Evolutionary conservation across 2,797 vertebrate genomes (phyloP).

Genomic region (Huso huso): DNA sequence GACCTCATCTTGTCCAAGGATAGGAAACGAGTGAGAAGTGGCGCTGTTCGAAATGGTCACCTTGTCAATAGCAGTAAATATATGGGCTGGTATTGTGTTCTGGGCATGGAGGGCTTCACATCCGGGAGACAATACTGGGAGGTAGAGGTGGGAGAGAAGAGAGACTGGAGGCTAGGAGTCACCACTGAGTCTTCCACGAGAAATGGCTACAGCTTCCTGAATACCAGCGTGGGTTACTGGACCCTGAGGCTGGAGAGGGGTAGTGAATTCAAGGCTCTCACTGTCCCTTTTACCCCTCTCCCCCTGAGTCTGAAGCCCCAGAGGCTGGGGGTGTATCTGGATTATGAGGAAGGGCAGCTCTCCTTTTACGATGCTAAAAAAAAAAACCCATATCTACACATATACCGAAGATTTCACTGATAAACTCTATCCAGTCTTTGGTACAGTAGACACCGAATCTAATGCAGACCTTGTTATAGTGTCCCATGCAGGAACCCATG

Average conservation of each 20-base stretch:
- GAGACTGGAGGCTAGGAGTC: slow-evolving; percentile 66
- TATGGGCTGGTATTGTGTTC: slow-evolving; percentile 67
- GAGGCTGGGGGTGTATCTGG: slow-evolving; percentile 61
- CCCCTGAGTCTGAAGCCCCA: slow-evolving; percentile 50
- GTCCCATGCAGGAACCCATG: slow-evolving; percentile 29
- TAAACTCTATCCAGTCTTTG: slow-evolving; percentile 63
- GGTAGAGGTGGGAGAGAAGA: slow-evolving; percentile 65
- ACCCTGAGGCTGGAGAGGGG: slow-evolving; percentile 65
- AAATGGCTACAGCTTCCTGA: slow-evolving; percentile 67
- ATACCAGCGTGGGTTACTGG: slow-evolving; percentile 61
- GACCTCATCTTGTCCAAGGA: slow-evolving; percentile 61
- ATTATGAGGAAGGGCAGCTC: slow-evolving; percentile 57
- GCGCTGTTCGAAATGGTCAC: slow-evolving; percentile 57
- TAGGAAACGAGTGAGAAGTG: slow-evolving; percentile 61
- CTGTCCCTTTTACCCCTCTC: slow-evolving; percentile 60
- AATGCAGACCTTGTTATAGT: slow-evolving; percentile 59
- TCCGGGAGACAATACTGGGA: slow-evolving; percentile 66
- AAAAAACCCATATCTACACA: slow-evolving; percentile 62
- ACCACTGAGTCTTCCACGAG: slow-evolving; percentile 59
- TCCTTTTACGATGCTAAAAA: slow-evolving; percentile 64
- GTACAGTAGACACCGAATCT: slow-evolving; percentile 56
- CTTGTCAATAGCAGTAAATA: slow-evolving; percentile 63
- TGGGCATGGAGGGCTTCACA: slow-evolving; percentile 47
- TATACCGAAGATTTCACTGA: slow-evolving; percentile 60
- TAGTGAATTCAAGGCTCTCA: slow-evolving; percentile 64